A percentile compares a stretch with the other conserved stretches of the same genome.
Conservation (phyloP, 2,113 vertebrate genomes). For the Octodon degus region DNA sequence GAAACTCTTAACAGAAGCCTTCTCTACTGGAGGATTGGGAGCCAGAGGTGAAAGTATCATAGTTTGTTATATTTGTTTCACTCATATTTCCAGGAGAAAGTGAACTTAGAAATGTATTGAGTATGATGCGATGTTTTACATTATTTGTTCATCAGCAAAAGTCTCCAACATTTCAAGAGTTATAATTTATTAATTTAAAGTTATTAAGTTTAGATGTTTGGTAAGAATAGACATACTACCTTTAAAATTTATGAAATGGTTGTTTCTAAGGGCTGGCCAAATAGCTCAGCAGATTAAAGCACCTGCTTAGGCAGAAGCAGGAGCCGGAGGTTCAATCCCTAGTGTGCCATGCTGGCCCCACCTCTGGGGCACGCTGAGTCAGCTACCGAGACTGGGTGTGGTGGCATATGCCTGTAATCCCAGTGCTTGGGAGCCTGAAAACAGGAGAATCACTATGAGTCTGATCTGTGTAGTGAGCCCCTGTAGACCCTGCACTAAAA, state of each 20-base stretch:
- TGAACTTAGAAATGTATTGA: constrained; percentile 12
- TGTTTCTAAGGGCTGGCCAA: not conserved
- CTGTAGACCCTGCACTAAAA: too few relatives aligned
- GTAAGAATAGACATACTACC: not conserved
- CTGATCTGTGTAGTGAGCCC: too few relatives aligned
- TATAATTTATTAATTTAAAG: not conserved
- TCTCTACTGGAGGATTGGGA: not conserved
- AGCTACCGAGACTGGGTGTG: too few relatives aligned
- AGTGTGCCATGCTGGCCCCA: too few relatives aligned
- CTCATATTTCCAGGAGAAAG: constrained; percentile 22
- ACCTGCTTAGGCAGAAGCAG: too few relatives aligned
- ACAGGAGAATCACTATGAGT: too few relatives aligned
- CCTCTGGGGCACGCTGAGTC: too few relatives aligned
- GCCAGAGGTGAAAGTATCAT: constrained; percentile 1
- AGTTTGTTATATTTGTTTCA: not conserved
- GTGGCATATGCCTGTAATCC: too few relatives aligned
- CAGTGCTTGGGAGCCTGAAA: too few relatives aligned
- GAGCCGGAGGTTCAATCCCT: too few relatives aligned
- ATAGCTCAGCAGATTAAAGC: too few relatives aligned
- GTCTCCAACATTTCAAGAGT: constrained; percentile 47
- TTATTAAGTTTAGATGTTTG: constrained; percentile 20
- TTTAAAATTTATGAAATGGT: constrained; percentile 27
- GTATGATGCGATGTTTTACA: not conserved
- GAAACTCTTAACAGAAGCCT: not conserved
- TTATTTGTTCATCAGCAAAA: not conserved